phyloP scores from a whole-genome alignment of 2,113 vertebrate genomes.

The Corydoras sp. region DNA sequence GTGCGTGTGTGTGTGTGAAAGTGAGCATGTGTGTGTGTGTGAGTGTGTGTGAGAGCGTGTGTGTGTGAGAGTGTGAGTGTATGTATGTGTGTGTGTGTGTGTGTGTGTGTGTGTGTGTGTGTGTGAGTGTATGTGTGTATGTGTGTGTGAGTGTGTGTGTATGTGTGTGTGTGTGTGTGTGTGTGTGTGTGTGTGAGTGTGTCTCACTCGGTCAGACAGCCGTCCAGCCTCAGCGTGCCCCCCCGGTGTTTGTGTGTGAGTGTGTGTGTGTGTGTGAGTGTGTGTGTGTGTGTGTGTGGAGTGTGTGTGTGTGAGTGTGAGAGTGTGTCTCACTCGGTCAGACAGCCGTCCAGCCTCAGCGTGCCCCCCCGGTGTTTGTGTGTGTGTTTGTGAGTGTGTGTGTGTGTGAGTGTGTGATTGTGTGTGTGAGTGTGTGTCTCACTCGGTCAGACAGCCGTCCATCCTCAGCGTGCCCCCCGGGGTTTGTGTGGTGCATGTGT shows the following conservation, averaged over 20 bases:
- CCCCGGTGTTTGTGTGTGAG: slow-evolving; percentile 72
- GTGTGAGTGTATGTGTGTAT: too few relatives aligned
- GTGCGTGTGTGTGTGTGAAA: not conserved
- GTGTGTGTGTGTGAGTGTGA: too few relatives aligned
- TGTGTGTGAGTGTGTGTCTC: slow-evolving; percentile 27
- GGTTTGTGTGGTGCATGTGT: slow-evolving; percentile 56
- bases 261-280: not conserved
- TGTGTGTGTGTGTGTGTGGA: too few relatives aligned
- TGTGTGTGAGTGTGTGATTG: too few relatives aligned
- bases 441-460: slow-evolving; percentile 88
- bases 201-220: slow-evolving; percentile 81
- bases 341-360: slow-evolving; percentile 84
- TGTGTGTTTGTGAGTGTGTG: not conserved
- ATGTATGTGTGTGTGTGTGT: slow-evolving; percentile 1
- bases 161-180: too few relatives aligned
- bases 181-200: too few relatives aligned
- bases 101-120: not conserved
- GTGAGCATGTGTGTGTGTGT: too few relatives aligned
- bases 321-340: slow-evolving; percentile 71
- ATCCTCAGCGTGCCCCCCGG: slow-evolving; percentile 72
- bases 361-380: slow-evolving; percentile 67
- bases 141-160: too few relatives aligned
- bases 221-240: slow-evolving; percentile 74
- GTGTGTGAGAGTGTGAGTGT: too few relatives aligned
- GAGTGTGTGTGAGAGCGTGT: not conserved